phyloP scores from a whole-genome alignment of 1,140 invertebrate genomes.

The Homalodisca vitripennis region DNA sequence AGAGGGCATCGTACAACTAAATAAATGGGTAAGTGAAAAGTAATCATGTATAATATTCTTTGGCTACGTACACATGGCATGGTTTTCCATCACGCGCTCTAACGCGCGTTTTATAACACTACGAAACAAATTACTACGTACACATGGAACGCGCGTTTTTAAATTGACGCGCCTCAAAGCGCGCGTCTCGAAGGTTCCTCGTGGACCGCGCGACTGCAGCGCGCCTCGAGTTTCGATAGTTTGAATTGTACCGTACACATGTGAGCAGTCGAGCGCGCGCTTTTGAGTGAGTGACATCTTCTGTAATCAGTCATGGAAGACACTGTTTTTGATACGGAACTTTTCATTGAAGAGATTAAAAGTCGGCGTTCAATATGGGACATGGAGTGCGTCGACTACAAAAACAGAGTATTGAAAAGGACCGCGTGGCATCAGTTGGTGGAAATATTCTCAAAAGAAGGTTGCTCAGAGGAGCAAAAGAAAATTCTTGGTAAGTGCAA shows the following conservation, averaged over 20 bases:
- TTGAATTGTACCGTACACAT: neutral
- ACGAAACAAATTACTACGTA: too few relatives aligned
- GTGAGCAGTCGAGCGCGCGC: slow-evolving; percentile 4
- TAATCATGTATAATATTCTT: too few relatives aligned
- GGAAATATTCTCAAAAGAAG: neutral
- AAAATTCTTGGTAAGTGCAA: neutral
- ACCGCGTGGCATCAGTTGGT: slow-evolving; percentile 7
- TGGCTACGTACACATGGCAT: too few relatives aligned
- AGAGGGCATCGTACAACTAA: too few relatives aligned
- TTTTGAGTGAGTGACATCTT: neutral
- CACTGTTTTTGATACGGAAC: slow-evolving; percentile 13
- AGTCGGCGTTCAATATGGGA: slow-evolving; percentile 3
- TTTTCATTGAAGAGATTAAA: slow-evolving; percentile 21
- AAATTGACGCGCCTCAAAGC: too few relatives aligned
- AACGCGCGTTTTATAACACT: too few relatives aligned
- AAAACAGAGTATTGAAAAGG: slow-evolving; percentile 12
- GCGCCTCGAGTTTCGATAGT: neutral
- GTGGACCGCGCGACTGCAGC: too few relatives aligned
- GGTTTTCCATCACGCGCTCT: too few relatives aligned
- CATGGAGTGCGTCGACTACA: slow-evolving; percentile 1
- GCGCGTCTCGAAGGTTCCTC: too few relatives aligned
- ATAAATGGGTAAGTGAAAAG: too few relatives aligned
- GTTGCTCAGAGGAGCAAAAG: slow-evolving; percentile 4
- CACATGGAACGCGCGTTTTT: too few relatives aligned
- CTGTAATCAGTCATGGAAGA: neutral